A percentile compares a stretch with the other conserved stretches of the same genome.
phyloP scores from a whole-genome alignment of 2,888 invertebrate genomes.

The Lepidochitona cinerea region DNA sequence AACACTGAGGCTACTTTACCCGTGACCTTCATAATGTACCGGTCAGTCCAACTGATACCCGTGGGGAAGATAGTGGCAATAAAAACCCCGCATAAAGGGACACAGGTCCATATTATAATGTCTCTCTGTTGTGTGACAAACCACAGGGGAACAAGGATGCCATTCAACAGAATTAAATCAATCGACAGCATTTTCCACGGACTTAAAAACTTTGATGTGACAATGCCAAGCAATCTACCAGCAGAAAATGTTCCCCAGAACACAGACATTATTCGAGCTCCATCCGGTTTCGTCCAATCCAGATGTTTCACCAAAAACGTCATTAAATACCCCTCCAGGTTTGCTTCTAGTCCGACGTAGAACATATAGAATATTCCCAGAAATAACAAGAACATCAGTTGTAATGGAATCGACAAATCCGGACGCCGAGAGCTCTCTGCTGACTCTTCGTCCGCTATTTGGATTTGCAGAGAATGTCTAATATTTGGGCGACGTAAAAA shows the following conservation, averaged over 20 bases:
- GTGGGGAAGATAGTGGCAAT: conserved; percentile 8
- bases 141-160: neutral
- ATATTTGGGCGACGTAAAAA: neutral
- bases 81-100: neutral
- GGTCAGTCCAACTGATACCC: neutral
- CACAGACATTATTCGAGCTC: neutral
- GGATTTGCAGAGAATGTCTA: neutral
- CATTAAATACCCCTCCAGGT: neutral
- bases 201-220: neutral
- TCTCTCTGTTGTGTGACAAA: neutral
- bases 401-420: neutral
- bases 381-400: neutral
- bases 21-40: neutral
- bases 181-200: conserved; percentile 4
- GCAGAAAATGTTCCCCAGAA: conserved; percentile 1
- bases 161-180: neutral
- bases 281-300: neutral
- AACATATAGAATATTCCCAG: neutral
- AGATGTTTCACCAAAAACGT: conserved; percentile 1
- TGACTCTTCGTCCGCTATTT: neutral
- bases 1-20: neutral
- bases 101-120: neutral
- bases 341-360: neutral
- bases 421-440: neutral
- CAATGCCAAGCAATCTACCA: neutral